A percentile compares a stretch with the other conserved stretches of the same genome.
These are phyloP conservation scores for Gonatopus flavifemur DNA, from an alignment of 1,140 invertebrate species.

Conservation along the genomic window DNA sequence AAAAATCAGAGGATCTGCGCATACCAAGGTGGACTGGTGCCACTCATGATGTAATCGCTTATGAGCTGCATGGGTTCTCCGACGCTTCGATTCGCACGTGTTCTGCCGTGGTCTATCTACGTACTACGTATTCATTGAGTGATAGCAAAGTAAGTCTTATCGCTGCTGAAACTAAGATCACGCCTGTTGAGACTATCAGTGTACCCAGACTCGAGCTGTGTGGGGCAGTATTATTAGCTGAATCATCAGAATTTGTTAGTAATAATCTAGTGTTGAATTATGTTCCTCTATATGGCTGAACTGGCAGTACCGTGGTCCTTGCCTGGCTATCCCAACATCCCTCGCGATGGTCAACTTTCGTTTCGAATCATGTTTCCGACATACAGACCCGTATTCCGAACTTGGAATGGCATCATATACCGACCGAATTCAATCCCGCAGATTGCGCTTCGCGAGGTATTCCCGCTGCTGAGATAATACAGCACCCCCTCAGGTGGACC, in stretches of 20 bases:
- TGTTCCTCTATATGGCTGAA: neutral
- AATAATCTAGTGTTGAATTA: neutral
- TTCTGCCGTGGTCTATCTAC: constrained; percentile 12
- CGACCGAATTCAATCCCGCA: constrained; percentile 4
- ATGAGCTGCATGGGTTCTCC: constrained; percentile 17
- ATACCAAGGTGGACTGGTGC: too few relatives aligned
- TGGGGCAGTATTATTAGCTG: neutral
- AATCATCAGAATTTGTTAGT: neutral
- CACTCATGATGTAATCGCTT: too few relatives aligned
- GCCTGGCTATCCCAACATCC: too few relatives aligned
- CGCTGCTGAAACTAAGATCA: constrained; percentile 8
- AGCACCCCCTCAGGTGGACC: constrained; percentile 6
- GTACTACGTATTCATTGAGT: neutral
- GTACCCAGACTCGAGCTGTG: constrained; percentile 14
- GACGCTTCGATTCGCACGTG: too few relatives aligned
- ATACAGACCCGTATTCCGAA: neutral
- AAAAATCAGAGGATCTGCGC: too few relatives aligned
- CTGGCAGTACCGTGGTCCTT: neutral
- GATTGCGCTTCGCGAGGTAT: too few relatives aligned
- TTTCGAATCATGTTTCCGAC: neutral
- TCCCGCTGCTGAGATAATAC: neutral
- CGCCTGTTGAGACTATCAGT: constrained; percentile 6
- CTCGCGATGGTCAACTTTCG: too few relatives aligned
- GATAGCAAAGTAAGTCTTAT: neutral
- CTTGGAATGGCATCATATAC: constrained; percentile 5